Evolutionary conservation across 2,888 invertebrate genomes (phyloP).

Genomic region (Stenotaenia linearis): DNA sequence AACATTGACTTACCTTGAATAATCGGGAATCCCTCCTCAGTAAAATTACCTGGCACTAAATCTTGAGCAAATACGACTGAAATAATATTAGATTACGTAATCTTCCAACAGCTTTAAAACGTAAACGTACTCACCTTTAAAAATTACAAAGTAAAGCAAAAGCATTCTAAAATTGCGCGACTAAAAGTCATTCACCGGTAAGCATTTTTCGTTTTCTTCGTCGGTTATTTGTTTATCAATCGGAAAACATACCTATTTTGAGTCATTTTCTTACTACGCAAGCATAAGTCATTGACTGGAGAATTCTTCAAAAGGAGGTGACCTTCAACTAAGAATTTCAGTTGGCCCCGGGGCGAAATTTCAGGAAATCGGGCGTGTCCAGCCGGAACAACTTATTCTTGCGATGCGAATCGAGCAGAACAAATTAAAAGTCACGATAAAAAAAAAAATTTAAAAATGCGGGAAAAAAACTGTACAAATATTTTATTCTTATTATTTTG

Average conservation of each 20-base stretch:
- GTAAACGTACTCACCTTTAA: neutral
- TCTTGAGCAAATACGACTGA: neutral
- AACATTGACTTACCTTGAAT: neutral
- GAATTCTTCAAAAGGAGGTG: neutral
- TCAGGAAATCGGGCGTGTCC: neutral
- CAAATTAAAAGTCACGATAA: neutral
- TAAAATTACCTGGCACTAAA: neutral
- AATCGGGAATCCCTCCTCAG: neutral
- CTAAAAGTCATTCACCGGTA: no score
- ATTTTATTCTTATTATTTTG: neutral
- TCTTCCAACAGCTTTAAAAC: neutral
- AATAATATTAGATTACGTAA: neutral
- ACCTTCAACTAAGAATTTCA: neutral
- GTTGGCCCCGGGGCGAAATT: neutral
- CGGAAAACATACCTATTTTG: no score
- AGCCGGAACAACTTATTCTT: neutral
- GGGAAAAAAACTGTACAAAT: neutral
- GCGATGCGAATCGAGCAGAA: neutral
- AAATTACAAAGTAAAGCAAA: neutral
- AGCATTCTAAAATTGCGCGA: neutral
- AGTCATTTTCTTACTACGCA: neutral
- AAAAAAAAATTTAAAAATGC: no score
- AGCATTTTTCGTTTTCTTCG: neutral
- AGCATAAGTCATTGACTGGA: neutral
- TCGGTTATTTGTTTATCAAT: no score